Evolutionary conservation across 2,797 vertebrate species (phyloP), one percentile per base, ranked within the genome.

Genomic region (Sebastes iracundus): DNA sequence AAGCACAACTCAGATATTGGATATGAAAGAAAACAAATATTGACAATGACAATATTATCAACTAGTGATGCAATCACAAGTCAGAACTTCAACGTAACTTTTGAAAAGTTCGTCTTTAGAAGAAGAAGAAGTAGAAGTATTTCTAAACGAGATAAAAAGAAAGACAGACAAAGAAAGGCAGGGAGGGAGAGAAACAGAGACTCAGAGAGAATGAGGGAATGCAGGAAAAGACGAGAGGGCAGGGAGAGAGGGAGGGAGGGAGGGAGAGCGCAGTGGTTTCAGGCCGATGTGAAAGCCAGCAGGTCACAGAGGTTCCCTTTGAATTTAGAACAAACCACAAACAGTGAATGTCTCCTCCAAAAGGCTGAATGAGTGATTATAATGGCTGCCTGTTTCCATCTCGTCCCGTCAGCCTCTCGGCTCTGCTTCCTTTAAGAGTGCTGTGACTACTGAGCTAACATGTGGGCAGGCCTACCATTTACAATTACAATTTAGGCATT

Each of bases 221-320:
- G 82, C 69, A 72, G 84, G 35, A 74, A 71, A 80, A 78, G 77
- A 85, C 22, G 28, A 70, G 72, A 74, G 67, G 55, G 72, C 62
- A 83, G 53, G 64, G 75, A 83, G 30, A 70, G 72, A 61, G 75
- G 71, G 68, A 46, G 69, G 61, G 74, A 28, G 72, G 73, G 66
- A 35, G 53, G 62, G 80, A 58, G 65, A 64, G 81, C 65, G 2
- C 58, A 81, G 86, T 68, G 90, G 86, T 88, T 88, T 86, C 65
- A 84, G 83, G 85, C 83, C 35, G 70, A 49, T 32, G 82, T 93
- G 93, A 94, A 94, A 90, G 90, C 88, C 91, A 89, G 92, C 89
- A 92, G 93, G 93, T 95, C 94, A 94, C 83, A 92, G 90, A 92
- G 93, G 94, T 94, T 93, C 91, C 93, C 91, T 94, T 94, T 95